Base-by-base conservation (phyloP, 2,888 invertebrate genomes). In the Barypeithes pellucidus region DNA sequence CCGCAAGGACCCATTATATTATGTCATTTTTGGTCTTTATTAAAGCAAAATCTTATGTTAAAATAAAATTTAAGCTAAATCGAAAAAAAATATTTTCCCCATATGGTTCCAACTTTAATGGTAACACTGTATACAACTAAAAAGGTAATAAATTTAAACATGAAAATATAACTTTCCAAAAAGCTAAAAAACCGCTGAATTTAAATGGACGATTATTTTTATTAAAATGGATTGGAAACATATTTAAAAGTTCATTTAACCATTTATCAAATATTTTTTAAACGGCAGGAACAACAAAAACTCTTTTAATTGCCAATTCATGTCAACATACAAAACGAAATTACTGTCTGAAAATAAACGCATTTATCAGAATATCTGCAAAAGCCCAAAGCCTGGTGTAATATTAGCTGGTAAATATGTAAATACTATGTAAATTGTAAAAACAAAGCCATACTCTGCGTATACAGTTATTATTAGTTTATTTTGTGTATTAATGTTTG, bases 351-450 rank as follows among this genome's bases (percentile, higher is more conserved):
- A 47, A 47, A 47, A 20, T 20, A 47, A 47, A 47, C 11, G 18
- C 12, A 20, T 47, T 47, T 47, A 47, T 20, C 47, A 47, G 47
- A 5, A 20, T 47, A 20, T 47, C 8, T 2, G 20, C 20, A 11
- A 47, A 47, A 47, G 47, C 47, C 20, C 45, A 11, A 14, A 18
- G 45, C 18, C n/a, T 18, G n/a, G 20, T 47, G 47, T 47, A 47
- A 47, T 47, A 47, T 47, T 12, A 29, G 20, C 18, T 8, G 20
- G 47, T 11, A 47, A 47, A 47, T 47, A 47, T 47, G 47, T 47
- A 47, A 47, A 47, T 47, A 47, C 18, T 47, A 47, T 47, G 47
- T 9, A 47, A 47, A 47, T 47, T 47, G 11, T 20, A 18, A 11
- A 47, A 47, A 47, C 43, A 20, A 47, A 47, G 9, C 20, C 47